Base-by-base conservation (phyloP, 2,797 vertebrate species). In the Spatula clypeata region DNA sequence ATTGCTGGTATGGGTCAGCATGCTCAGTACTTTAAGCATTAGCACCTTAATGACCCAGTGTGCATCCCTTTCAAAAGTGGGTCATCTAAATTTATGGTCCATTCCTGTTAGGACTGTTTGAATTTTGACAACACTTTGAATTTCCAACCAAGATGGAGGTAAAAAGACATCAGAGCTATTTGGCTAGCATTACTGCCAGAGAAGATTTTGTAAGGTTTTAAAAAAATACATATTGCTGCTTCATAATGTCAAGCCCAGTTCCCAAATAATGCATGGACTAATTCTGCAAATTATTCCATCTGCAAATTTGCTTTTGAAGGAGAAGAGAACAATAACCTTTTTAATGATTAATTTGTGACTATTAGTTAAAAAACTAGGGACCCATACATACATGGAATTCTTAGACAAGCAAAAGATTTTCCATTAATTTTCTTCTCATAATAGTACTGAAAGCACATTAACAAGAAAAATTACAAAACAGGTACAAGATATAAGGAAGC, bases 141-240 rank as follows among this genome's bases (percentile, higher is more conserved):
- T 70, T 91, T 90, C 32, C n/a, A 77, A 24, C 18, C 20, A 58
- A 31, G 11, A 19, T 51, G 34, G 32, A 55, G 67, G 19, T 69
- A 45, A 74, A 60, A 70, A 55, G 19, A 3, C 53, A 44, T 3
- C 14, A 40, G 36, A 38, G 31, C 70, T 57, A 12, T 79, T 66
- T 0, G 0, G 29, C 15, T 38, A 40, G 4, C 24, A 70, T 66
- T 61, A 49, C 9, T 60, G 10, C 16, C 47, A 54, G 27, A 2
- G 32, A 83, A 8, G 23, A 47, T 5, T 65, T 64, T 36, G 6
- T 71, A 71, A 53, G 15, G 7, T 91, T 61, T 83, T 26, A 29
- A 34, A 69, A 10, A 74, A 66, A 51, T 44, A 11, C 4, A 1
- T 32, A 20, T 32, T 11, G 23, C 16, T 36, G 21, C 26, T 80